Percentiles rank a stretch among this genome's conserved stretches.
phyloP scores from a whole-genome alignment of 2,113 vertebrate species.

The Siniperca knerii region DNA sequence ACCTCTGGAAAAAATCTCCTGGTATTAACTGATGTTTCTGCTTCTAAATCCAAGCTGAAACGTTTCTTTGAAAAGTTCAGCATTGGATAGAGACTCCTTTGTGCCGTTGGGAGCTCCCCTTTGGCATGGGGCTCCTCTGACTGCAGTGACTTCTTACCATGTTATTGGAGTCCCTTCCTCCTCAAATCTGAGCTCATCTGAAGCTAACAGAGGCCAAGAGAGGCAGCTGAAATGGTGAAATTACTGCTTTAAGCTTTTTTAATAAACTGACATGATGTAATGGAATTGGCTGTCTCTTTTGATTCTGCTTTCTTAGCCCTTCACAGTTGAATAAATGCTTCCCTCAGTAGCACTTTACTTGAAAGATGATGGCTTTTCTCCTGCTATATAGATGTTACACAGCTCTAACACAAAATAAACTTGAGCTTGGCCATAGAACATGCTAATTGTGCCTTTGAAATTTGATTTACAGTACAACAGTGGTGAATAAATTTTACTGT shows the following conservation, averaged over 20 bases:
- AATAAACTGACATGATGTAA: slow-evolving; percentile 71
- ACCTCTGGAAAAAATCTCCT: slow-evolving; percentile 38
- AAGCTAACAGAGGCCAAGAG: slow-evolving; percentile 71
- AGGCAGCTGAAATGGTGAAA: slow-evolving; percentile 67
- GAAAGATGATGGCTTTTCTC: slow-evolving; percentile 27
- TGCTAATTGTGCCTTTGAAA: slow-evolving; percentile 41
- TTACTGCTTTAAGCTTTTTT: slow-evolving; percentile 61
- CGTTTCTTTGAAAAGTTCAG: slow-evolving; percentile 55
- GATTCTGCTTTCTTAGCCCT: slow-evolving; percentile 53
- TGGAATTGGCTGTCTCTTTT: slow-evolving; percentile 67
- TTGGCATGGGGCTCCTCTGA: slow-evolving; percentile 53
- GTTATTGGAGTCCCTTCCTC: slow-evolving; percentile 75
- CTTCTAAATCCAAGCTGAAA: slow-evolving; percentile 60
- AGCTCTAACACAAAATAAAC: slow-evolving; percentile 16
- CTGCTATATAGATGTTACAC: slow-evolving; percentile 14
- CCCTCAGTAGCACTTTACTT: slow-evolving; percentile 37
- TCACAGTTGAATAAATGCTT: slow-evolving; percentile 57
- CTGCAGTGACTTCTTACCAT: slow-evolving; percentile 58
- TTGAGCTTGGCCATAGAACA: slow-evolving; percentile 8
- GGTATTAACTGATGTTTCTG: slow-evolving; percentile 66
- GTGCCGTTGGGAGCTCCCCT: slow-evolving; percentile 68
- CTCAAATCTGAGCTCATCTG: slow-evolving; percentile 68
- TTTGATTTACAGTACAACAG: slow-evolving; percentile 30
- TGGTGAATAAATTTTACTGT: slow-evolving; percentile 11
- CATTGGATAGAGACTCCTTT: slow-evolving; percentile 74